These are phyloP conservation scores for Apostichopus leukothele DNA, from an alignment of 53 echinoderm and acorn worm genomes.

Conservation along the genomic window DNA sequence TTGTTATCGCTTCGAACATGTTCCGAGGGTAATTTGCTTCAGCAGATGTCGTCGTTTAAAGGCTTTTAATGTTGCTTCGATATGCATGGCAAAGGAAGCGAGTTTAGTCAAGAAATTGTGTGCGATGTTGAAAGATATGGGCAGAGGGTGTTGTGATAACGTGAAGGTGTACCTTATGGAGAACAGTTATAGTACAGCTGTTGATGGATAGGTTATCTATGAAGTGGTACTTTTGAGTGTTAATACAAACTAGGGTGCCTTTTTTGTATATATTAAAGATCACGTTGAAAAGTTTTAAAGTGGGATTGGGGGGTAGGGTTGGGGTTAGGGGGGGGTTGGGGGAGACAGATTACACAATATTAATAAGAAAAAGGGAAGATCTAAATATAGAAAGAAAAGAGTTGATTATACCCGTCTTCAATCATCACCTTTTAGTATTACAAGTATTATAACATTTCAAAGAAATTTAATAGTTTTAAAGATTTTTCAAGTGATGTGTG, in stretches of 20 bases:
- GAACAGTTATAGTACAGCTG: background rate
- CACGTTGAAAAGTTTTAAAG: background rate
- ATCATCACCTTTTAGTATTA: too few species aligned
- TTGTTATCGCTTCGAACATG: conserved; percentile 25
- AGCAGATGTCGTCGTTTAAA: conserved; percentile 9
- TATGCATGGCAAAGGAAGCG: background rate
- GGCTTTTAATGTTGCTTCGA: background rate
- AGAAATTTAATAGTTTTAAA: too few species aligned
- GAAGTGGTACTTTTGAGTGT: too few species aligned
- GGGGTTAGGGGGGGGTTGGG: too few species aligned
- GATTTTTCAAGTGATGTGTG: too few species aligned
- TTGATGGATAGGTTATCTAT: background rate
- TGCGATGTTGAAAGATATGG: conserved; percentile 1
- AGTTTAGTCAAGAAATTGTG: background rate
- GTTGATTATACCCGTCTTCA: too few species aligned
- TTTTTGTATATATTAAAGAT: background rate
- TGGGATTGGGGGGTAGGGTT: too few species aligned
- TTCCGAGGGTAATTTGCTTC: conserved; percentile 11
- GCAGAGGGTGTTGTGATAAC: background rate
- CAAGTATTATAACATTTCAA: too few species aligned
- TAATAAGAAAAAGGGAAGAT: too few species aligned
- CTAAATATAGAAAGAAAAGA: too few species aligned
- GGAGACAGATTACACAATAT: too few species aligned
- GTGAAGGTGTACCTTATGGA: background rate
- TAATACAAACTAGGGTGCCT: background rate